These are phyloP conservation scores for Drosophila sproati DNA, from an alignment of 1,140 invertebrate species.

Conservation along the genomic window DNA sequence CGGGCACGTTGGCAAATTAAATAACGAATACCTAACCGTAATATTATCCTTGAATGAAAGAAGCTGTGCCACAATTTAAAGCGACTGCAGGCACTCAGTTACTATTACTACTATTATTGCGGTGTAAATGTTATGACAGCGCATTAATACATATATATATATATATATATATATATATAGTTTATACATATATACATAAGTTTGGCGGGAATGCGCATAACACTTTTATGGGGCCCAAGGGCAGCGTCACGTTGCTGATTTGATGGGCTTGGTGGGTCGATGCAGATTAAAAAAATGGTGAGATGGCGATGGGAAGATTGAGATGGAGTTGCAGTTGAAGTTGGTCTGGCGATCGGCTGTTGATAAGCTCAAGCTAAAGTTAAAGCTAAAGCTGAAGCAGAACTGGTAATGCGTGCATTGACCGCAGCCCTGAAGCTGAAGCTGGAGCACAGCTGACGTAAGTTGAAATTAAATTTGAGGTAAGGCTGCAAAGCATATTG, in stretches of 20 bases:
- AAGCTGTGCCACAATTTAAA: neutral
- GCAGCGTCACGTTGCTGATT: constrained; percentile 79
- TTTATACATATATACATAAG: constrained; percentile 11
- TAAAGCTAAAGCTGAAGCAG: constrained; percentile 5
- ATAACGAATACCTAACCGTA: constrained; percentile 67
- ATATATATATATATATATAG: constrained; percentile 39
- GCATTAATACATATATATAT: constrained; percentile 21
- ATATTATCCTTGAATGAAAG: constrained; percentile 77
- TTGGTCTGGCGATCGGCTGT: constrained; percentile 43
- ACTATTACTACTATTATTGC: constrained; percentile 76
- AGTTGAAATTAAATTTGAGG: constrained; percentile 74
- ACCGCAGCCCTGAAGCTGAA: constrained; percentile 58
- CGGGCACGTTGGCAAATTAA: constrained; percentile 67
- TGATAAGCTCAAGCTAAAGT: constrained; percentile 36
- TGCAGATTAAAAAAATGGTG: constrained; percentile 29
- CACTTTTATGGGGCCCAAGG: constrained; percentile 61
- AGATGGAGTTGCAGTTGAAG: constrained; percentile 27
- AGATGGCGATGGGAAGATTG: constrained; percentile 28
- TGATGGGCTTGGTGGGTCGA: constrained; percentile 54
- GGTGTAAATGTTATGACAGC: constrained; percentile 75
- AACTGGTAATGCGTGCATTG: constrained; percentile 80
- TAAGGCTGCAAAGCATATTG: constrained; percentile 18
- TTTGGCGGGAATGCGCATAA: constrained; percentile 41
- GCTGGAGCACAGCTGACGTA: constrained; percentile 65
- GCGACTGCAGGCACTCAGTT: constrained; percentile 33